phyloP scores from a whole-genome alignment of 2,797 vertebrate species.

The Myoxocephalus aenaeus region DNA sequence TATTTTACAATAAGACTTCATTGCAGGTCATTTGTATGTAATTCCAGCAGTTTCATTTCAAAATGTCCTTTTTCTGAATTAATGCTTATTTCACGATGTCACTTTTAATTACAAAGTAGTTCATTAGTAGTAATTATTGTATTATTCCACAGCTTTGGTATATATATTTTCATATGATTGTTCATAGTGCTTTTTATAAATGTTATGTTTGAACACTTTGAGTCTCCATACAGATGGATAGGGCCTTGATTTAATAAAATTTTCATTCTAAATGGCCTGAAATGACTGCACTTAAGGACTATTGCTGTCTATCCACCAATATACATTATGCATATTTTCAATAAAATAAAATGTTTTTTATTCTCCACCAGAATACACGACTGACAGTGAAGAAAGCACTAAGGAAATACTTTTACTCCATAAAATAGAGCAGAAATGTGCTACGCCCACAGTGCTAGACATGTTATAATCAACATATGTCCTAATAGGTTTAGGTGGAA shows the following conservation, averaged over 20 bases:
- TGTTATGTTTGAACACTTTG: no score
- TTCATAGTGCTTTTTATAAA: no score
- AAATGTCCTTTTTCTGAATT: not conserved
- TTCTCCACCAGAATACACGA: not conserved
- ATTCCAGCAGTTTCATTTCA: not conserved
- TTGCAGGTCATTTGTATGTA: not conserved
- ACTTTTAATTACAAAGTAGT: no score
- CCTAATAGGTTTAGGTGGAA: not conserved
- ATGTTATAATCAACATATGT: not conserved
- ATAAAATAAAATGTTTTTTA: no score
- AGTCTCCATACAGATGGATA: no score
- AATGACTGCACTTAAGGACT: not conserved
- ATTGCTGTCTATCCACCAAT: no score
- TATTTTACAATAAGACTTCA: not conserved
- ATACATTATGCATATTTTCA: not conserved
- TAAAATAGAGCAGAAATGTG: not conserved
- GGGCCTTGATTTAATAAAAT: no score
- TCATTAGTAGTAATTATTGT: no score
- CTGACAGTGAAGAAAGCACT: not conserved
- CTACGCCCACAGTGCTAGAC: not conserved
- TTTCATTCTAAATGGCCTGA: not conserved
- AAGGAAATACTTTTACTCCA: not conserved
- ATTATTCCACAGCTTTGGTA: not conserved
- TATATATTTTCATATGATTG: no score
- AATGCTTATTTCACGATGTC: no score